Evolutionary conservation across 2,113 vertebrate species (phyloP).

Genomic region (Callipepla squamata): DNA sequence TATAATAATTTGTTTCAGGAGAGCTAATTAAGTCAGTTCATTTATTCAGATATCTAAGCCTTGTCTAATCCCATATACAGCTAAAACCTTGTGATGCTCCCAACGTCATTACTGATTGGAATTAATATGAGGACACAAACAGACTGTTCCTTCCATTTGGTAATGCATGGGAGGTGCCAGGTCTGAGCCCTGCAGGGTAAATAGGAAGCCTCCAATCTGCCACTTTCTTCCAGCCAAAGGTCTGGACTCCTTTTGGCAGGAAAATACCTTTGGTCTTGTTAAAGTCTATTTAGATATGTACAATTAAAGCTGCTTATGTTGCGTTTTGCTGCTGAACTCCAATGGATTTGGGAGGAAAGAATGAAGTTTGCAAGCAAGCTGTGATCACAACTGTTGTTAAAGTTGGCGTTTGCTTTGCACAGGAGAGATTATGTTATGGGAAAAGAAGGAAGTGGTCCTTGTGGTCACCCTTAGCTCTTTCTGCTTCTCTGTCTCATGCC

Average conservation of each 20-base stretch:
- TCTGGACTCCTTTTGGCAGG: background rate
- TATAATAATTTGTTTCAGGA: constrained; percentile 75
- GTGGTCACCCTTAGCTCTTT: background rate
- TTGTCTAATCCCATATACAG: background rate
- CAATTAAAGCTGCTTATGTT: background rate
- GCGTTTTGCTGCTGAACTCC: background rate
- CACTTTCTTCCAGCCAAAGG: background rate
- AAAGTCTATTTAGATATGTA: background rate
- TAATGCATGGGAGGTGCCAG: background rate
- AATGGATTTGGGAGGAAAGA: background rate
- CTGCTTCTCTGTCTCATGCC: background rate
- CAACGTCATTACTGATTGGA: constrained; percentile 42
- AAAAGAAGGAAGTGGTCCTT: background rate
- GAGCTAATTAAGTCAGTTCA: constrained; percentile 69
- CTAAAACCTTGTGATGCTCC: constrained; percentile 54
- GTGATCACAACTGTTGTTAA: background rate
- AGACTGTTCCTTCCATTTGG: background rate
- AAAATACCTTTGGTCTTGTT: background rate
- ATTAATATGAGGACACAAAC: constrained; percentile 20
- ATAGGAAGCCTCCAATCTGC: background rate
- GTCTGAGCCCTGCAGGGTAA: background rate
- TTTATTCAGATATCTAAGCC: constrained; percentile 67
- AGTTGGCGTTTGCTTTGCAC: background rate
- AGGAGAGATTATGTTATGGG: background rate
- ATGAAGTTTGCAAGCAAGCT: background rate